Evolutionary conservation across 2,888 invertebrate species (phyloP).

Genomic region (Flexamia atlantica): DNA sequence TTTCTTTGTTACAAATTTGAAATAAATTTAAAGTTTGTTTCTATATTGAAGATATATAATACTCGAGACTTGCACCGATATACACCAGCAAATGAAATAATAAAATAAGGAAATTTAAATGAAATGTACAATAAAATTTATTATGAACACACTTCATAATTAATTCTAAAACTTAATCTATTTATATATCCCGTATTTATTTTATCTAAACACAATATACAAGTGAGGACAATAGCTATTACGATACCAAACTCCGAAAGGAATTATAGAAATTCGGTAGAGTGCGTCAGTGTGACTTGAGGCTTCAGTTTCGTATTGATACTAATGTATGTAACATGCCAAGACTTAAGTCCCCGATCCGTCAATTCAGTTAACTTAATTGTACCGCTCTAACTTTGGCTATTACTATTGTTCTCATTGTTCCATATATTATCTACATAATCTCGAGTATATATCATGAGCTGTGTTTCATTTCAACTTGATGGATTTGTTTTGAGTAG

Average conservation of each 20-base stretch:
- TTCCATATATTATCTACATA: conserved; percentile 12
- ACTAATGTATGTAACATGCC: conserved; percentile 4
- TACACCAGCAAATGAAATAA: too few species aligned
- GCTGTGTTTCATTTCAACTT: background rate
- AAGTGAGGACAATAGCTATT: background rate
- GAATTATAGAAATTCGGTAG: background rate
- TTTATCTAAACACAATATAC: too few species aligned
- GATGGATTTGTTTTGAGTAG: background rate
- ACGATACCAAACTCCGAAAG: background rate
- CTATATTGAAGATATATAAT: too few species aligned
- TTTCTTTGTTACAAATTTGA: too few species aligned
- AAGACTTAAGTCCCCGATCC: conserved; percentile 5
- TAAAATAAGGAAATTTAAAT: too few species aligned
- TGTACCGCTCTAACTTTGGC: conserved; percentile 32
- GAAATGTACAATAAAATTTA: too few species aligned
- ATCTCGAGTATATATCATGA: background rate
- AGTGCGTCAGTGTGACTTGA: background rate
- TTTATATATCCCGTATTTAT: too few species aligned
- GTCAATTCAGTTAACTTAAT: conserved; percentile 32
- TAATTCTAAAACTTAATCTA: too few species aligned
- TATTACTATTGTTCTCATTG: conserved; percentile 35
- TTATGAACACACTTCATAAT: too few species aligned
- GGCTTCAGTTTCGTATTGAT: background rate
- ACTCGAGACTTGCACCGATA: too few species aligned
- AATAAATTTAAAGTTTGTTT: too few species aligned